These are phyloP conservation scores for Loriculus beryllinus DNA, from an alignment of 2,797 vertebrate species.

Conservation along the genomic window DNA sequence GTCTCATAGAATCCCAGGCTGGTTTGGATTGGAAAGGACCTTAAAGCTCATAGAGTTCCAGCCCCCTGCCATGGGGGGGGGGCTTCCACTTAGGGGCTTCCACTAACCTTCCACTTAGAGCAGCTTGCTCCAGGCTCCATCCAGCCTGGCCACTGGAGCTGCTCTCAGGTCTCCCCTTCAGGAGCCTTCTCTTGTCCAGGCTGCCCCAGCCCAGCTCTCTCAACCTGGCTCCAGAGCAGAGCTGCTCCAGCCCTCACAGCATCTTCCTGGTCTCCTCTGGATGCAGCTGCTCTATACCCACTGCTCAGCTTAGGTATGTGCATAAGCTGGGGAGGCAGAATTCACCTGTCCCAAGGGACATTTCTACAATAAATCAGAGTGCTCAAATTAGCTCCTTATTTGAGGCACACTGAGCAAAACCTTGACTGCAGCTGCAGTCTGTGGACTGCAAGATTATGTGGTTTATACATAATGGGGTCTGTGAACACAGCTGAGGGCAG, in stretches of 20 bases:
- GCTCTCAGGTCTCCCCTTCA: too few species aligned
- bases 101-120: too few species aligned
- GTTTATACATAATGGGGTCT: not conserved
- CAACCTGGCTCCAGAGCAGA: too few species aligned
- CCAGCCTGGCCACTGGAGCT: too few species aligned
- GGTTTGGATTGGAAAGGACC: not conserved
- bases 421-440: not conserved
- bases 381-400: not conserved
- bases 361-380: not conserved
- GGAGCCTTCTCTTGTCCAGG: too few species aligned
- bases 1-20: not conserved
- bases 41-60: not conserved
- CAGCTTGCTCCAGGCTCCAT: too few species aligned
- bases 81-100: too few species aligned
- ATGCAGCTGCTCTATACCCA: not conserved
- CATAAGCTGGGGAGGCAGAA: not conserved
- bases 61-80: not conserved
- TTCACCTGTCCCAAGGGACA: not conserved
- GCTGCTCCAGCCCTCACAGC: too few species aligned
- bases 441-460: not conserved
- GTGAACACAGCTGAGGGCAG: not conserved
- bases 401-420: not conserved
- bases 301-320: fast-evolving
- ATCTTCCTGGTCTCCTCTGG: not conserved
- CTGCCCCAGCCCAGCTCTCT: too few species aligned